phyloP scores from a whole-genome alignment of 2,888 invertebrate species.

The Acleris cristana region DNA sequence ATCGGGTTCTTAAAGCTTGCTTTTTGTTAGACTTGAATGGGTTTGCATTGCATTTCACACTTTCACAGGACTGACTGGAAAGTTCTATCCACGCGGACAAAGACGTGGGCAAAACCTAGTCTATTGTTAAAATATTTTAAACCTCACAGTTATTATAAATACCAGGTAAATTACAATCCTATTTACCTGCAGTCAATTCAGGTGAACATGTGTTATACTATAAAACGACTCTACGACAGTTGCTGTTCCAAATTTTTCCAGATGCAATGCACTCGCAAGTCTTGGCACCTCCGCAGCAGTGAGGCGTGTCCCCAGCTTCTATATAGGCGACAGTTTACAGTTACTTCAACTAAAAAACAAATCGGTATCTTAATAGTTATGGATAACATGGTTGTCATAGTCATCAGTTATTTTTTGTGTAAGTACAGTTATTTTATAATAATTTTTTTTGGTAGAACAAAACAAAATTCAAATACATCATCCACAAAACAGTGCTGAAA shows the following conservation, averaged over 20 bases:
- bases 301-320: conserved; percentile 28
- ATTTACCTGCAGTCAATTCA: background rate
- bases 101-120: too few species aligned
- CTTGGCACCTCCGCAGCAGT: conserved; percentile 6
- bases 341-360: conserved; percentile 12
- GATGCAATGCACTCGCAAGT: conserved; percentile 1
- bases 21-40: too few species aligned
- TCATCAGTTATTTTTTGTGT: conserved; percentile 12
- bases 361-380: conserved; percentile 14
- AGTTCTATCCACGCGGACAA: too few species aligned
- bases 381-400: conserved; percentile 15
- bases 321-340: conserved; percentile 24
- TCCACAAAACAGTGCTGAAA: too few species aligned
- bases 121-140: too few species aligned
- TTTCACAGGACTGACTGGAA: too few species aligned
- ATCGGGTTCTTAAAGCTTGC: too few species aligned
- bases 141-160: too few species aligned
- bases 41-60: too few species aligned
- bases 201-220: background rate
- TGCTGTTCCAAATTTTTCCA: conserved; percentile 16
- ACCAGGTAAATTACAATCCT: too few species aligned
- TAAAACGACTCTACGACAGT: conserved; percentile 4
- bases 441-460: too few species aligned
- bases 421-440: conserved; percentile 15
- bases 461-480: too few species aligned